Conservation (phyloP, 2,113 vertebrate species). For the Paratilapia polleni region DNA sequence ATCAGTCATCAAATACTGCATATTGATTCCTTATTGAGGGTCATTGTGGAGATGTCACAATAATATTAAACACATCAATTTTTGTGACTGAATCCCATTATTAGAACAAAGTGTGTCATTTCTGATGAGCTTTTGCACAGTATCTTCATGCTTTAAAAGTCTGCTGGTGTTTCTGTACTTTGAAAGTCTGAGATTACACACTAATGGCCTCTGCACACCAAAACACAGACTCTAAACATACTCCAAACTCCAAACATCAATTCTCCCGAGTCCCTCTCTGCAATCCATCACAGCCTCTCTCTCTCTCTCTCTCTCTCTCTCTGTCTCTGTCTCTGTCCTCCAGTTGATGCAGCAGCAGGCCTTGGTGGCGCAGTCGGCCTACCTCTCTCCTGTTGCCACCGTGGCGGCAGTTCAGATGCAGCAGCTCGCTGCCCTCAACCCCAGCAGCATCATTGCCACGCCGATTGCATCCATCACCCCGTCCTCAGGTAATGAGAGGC, state of each 20-base stretch:
- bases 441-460: conserved; percentile 90
- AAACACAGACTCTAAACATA: neutral
- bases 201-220: neutral
- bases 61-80: conserved; percentile 22
- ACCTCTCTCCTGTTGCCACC: conserved; percentile 94
- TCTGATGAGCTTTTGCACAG: neutral
- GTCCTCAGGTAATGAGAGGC: conserved; percentile 86
- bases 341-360: conserved; percentile 97
- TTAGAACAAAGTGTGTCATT: neutral
- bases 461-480: conserved; percentile 92
- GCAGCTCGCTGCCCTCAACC: conserved; percentile 92
- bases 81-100: conserved; percentile 4
- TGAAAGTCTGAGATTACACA: neutral
- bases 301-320: neutral
- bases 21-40: neutral
- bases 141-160: neutral
- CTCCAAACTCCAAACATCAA: neutral
- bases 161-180: neutral
- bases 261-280: neutral
- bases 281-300: neutral
- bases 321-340: neutral
- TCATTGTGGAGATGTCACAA: neutral
- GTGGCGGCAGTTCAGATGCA: conserved; percentile 95
- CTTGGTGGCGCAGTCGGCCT: conserved; percentile 93
- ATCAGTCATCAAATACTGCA: neutral